Evolutionary conservation across 92 coral and sea anemone genomes (phyloP).

Genomic region (Bergia sp.): DNA sequence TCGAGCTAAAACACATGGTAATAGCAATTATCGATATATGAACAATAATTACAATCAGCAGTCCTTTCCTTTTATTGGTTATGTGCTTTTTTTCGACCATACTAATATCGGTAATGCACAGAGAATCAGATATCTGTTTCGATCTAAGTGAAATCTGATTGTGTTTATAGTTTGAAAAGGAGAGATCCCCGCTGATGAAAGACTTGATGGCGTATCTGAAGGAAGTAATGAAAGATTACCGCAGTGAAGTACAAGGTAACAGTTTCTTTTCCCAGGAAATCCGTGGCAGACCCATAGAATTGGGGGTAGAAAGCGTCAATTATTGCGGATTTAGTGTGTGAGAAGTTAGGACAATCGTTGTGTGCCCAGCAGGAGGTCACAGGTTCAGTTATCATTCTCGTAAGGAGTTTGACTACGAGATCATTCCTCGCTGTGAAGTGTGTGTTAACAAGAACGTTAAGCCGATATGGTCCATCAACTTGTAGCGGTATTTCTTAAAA

Average conservation of each 20-base stretch:
- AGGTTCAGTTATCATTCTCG: no score
- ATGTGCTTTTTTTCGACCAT: background rate
- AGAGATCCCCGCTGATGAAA: conserved; percentile 87
- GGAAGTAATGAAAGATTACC: conserved; percentile 98
- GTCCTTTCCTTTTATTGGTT: background rate
- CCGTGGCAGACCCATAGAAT: background rate
- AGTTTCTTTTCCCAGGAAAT: background rate
- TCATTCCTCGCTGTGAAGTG: no score
- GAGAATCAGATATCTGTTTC: background rate
- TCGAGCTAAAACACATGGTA: conserved; percentile 97
- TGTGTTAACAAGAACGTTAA: no score
- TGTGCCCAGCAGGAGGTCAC: no score
- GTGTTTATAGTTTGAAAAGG: conserved; percentile 80
- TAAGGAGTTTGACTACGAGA: no score
- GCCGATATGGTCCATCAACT: no score
- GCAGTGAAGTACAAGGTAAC: conserved; percentile 90
- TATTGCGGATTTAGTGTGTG: background rate
- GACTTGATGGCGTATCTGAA: conserved; percentile 88
- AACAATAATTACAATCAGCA: no score
- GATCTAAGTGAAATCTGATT: background rate
- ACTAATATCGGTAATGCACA: background rate
- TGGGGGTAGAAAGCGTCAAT: background rate
- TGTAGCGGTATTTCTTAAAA: no score
- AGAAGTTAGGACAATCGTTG: no score
- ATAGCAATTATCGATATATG: background rate